These are phyloP conservation scores for Pherbina coryleti DNA, from an alignment of 2,888 invertebrate genomes.

Conservation along the genomic window DNA sequence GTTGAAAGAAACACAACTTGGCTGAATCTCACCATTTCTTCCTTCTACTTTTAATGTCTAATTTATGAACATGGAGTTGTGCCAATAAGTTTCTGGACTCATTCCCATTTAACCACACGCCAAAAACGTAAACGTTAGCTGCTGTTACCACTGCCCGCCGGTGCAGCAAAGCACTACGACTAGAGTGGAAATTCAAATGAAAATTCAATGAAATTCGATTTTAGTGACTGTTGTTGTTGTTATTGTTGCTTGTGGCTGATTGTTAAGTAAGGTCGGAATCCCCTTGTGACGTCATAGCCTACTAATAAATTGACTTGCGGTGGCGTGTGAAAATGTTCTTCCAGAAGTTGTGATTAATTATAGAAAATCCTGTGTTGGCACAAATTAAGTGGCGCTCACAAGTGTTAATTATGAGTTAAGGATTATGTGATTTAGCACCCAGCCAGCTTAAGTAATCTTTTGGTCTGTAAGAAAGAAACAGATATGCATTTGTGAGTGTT, in stretches of 20 bases:
- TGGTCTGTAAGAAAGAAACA: neutral
- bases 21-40: neutral
- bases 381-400: slow-evolving; percentile 37
- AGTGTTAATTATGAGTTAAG: slow-evolving; percentile 49
- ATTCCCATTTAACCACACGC: slow-evolving; percentile 51
- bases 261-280: slow-evolving; percentile 32
- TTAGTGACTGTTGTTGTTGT: slow-evolving; percentile 4
- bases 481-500: neutral
- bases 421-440: neutral
- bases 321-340: slow-evolving; percentile 43
- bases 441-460: too few relatives aligned
- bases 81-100: slow-evolving; percentile 64
- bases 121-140: slow-evolving; percentile 25
- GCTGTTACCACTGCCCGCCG: slow-evolving; percentile 7
- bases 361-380: neutral
- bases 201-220: slow-evolving; percentile 36
- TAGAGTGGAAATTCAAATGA: slow-evolving; percentile 19
- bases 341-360: slow-evolving; percentile 35
- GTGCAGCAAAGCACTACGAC: neutral
- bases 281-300: slow-evolving; percentile 30
- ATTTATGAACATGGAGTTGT: slow-evolving; percentile 68
- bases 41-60: slow-evolving; percentile 43
- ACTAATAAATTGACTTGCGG: slow-evolving; percentile 7
- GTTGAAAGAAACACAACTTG: too few relatives aligned
- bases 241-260: neutral